A percentile compares a stretch with the other conserved stretches of the same genome.
Evolutionary conservation across 2,797 vertebrate genomes (phyloP).

Genomic region (Hozukius guyotensis): DNA sequence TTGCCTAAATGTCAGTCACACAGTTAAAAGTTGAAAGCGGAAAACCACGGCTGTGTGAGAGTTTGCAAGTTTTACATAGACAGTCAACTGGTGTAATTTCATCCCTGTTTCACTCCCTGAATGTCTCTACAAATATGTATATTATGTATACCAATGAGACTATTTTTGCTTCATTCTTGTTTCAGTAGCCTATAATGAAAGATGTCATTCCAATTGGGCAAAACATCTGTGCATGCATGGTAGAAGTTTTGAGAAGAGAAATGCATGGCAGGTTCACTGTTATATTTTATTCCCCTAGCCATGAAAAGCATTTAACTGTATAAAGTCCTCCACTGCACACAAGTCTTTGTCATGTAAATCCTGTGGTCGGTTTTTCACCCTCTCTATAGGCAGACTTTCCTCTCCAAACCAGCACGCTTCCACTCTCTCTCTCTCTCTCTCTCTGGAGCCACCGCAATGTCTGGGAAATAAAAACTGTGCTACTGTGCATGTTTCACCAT

Average conservation of each 20-base stretch:
- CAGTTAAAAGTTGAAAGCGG: not conserved
- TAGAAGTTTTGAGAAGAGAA: not conserved
- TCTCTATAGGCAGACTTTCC: slow-evolving; percentile 50
- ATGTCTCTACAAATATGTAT: not conserved
- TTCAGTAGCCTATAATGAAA: not conserved
- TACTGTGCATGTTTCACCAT: not conserved
- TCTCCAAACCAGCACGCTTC: slow-evolving; percentile 2
- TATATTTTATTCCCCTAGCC: not conserved
- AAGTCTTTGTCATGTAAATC: slow-evolving; percentile 79
- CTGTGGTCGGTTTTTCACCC: slow-evolving; percentile 43
- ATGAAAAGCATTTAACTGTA: not conserved
- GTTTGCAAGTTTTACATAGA: not conserved
- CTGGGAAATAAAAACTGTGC: slow-evolving; percentile 16
- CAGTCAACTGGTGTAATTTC: not conserved
- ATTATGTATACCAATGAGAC: not conserved
- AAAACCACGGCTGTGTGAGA: not conserved
- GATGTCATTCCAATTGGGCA: not conserved
- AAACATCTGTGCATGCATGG: not conserved
- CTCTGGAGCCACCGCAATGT: slow-evolving; percentile 40
- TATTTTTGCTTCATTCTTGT: not conserved
- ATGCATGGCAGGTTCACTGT: not conserved
- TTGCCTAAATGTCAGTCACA: not conserved
- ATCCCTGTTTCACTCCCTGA: not conserved
- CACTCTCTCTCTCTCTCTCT: not conserved
- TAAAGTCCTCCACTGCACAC: slow-evolving; percentile 4